Base-by-base conservation (phyloP, 53 echinoderm and acorn worm species). In the Glandiceps talaboti region DNA sequence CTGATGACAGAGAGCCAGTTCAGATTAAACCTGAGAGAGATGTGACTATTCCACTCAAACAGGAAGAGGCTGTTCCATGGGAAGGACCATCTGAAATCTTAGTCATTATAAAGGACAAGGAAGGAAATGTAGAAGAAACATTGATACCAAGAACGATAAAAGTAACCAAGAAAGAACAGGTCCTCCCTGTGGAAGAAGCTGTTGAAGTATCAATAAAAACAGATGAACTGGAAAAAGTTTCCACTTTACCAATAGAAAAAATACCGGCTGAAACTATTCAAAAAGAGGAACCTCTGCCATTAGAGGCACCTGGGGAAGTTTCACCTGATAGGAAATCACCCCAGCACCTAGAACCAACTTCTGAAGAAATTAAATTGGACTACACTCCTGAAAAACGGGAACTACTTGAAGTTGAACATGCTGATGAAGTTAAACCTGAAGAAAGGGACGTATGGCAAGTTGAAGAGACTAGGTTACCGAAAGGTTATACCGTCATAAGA, bases 321-420 rank as follows among this genome's bases (percentile, higher is more conserved):
- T 75, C 73, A 33, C 86, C 84, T 29, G 25, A 80, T 73, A 79
- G 74, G 29, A 82, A 88, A 32, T 78, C 74, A 75, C 31, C 85
- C 74, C 33, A 88, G 73, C 82, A 82, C 31, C 33, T 78, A 26
- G 76, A 85, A 30, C 82, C 83, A 78, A 76, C 82, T 32, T 80
- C 84, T 1, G 77, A 81, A 30, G 74, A 45, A 45, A 45, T 45
- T 20, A 45, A 45, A 20, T 20, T 45, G 20, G 20, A 6, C 6
- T 45, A 45, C 20, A 45, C 64, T 45, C 31, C 81, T 31, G 86
- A 77, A 28, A 77, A 77, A 76, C 6, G 20, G 20, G 6, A 6
- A 45, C 6, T 45, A 12, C 6, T 45, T 45, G 6, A 6, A 12
- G 64, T 45, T 12, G 64, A 82, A 76, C 75, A 45, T 45, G 20